Conservation (phyloP, 92 coral and sea anemone species). For the Porites divaricata region DNA sequence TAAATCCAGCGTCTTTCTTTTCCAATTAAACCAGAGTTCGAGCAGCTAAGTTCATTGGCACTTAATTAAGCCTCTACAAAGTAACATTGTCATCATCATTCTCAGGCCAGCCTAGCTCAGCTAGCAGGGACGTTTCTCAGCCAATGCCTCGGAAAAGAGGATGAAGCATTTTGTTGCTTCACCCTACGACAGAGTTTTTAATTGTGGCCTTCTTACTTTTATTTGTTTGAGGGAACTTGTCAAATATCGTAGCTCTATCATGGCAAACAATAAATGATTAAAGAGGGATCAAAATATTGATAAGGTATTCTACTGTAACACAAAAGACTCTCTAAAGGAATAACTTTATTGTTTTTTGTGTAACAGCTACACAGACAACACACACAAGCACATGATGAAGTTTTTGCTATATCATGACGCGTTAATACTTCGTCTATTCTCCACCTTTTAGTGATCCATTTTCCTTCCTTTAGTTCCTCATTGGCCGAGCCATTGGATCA, state of each 20-base stretch:
- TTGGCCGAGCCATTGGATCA: neutral
- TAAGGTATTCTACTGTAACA: slow-evolving; percentile 11
- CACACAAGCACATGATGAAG: neutral
- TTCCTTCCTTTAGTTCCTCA: neutral
- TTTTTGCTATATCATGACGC: neutral
- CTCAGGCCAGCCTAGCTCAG: too few species aligned
- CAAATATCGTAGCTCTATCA: neutral
- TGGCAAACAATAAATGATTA: neutral
- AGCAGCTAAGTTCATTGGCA: too few species aligned
- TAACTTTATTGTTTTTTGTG: neutral
- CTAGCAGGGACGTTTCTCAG: too few species aligned
- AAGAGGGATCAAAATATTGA: slow-evolving; percentile 14
- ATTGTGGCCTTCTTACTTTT: neutral
- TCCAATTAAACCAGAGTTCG: too few species aligned
- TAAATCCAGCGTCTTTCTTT: too few species aligned
- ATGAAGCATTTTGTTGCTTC: too few species aligned
- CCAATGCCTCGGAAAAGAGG: too few species aligned
- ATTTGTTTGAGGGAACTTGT: neutral
- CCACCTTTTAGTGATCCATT: neutral
- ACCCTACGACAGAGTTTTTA: too few species aligned
- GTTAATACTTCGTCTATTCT: neutral
- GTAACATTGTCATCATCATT: too few species aligned
- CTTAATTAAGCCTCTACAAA: too few species aligned
- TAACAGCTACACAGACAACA: neutral
- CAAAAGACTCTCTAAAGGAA: slow-evolving; percentile 11